Base-by-base conservation (phyloP, 2,113 vertebrate species). In the Mastomys natalensis region DNA sequence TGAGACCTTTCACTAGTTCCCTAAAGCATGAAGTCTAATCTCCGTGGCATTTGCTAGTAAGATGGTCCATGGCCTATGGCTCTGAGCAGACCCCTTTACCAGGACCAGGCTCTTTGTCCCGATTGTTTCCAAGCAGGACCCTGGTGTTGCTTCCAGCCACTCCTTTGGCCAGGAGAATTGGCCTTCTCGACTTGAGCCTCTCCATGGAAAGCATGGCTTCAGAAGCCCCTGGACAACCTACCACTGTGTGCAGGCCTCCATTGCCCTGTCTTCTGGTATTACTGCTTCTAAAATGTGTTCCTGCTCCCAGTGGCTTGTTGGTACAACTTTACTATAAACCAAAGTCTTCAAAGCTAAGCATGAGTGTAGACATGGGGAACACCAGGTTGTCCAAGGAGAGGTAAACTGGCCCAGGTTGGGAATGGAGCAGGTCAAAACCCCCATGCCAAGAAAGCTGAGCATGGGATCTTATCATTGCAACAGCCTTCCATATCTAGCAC, bases 61-160 rank as follows among this genome's bases (percentile, higher is more conserved):
- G 66, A 55, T 0, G 34, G 55, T 29, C 24, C 19, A 7, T 16
- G 21, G 7, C 24, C 34, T 22, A 17, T 10, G 5, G 17, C 5
- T n/a, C 40, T 1, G 8, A 29, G 53, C 1, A 6, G 1, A 43
- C 8, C 16, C 29, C 19, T 26, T 2, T 1, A 68, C 13, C 31
- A 68, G 12, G 4, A n/a, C 66, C n/a, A 43, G 11, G 40, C 26
- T 34, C 31, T 26, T 62, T 24, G 1, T 11, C 11, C 19, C 31
- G 43, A 40, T 13, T 1, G 0, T 29, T 92, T 58, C 53, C 43
- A 29, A 68, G 55, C 11, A 73, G 51, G 21, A 37, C 26, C 15
- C 92, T 85, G 43, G 11, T 2, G 16, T 34, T 43, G 80, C 45
- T 16, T 37, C 5, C 7, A 48, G 11, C 53, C 12, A 24, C 45